Conservation (phyloP, 2,797 vertebrate species). For the Thaleichthys pacificus region DNA sequence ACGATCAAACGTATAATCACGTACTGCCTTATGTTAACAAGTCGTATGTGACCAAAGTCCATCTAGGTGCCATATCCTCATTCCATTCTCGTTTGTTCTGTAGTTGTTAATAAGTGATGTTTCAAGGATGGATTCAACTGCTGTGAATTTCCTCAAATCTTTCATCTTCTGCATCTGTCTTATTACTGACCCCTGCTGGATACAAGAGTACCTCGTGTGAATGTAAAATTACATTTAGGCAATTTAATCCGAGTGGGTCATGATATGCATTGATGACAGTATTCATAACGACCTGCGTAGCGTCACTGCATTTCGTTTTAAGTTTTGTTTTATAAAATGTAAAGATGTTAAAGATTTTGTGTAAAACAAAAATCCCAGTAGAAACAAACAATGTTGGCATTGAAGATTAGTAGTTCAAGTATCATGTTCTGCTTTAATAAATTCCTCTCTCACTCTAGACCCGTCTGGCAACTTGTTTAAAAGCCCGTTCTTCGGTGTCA, state of each 20-base stretch:
- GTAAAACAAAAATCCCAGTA: too few species aligned
- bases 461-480: too few species aligned
- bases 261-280: too few species aligned
- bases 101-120: constrained; percentile 38
- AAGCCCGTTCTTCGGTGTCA: too few species aligned
- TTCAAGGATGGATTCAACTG: constrained; percentile 16
- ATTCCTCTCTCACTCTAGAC: background rate
- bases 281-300: too few species aligned
- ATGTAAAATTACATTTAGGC: background rate
- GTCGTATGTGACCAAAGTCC: constrained; percentile 30
- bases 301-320: too few species aligned
- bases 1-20: background rate
- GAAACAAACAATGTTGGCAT: too few species aligned
- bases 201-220: background rate
- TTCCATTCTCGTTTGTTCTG: constrained; percentile 7
- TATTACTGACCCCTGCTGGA: background rate
- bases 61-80: constrained; percentile 18
- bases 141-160: background rate
- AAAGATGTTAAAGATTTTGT: too few species aligned
- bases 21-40: background rate
- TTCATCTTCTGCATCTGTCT: background rate
- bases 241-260: too few species aligned
- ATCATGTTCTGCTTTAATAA: background rate
- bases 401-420: too few species aligned
- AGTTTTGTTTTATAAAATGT: too few species aligned